Evolutionary conservation across 2,797 vertebrate genomes (phyloP), one percentile per base, ranked within the genome.

Genomic region (Peromyscus melanophrys): DNA sequence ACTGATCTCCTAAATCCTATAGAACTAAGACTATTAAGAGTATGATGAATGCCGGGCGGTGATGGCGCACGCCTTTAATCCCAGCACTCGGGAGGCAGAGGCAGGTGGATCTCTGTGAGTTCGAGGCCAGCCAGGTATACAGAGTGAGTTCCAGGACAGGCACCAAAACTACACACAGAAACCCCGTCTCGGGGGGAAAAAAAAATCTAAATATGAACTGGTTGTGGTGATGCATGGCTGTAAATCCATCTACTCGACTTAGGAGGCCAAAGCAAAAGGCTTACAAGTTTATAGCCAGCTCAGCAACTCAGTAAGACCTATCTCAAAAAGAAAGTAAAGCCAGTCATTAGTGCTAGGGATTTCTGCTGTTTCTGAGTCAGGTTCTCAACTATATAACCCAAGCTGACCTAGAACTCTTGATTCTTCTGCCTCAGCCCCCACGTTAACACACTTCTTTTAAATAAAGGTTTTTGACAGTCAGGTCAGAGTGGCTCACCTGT

Each of bases 11-110:
- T 71, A 95, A 96, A 40, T 86, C 27, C 43, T 63, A 78, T 0
- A 91, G 49, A 95, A 92, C 75, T 63, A 91, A 91, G 31, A 87
- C 13, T 85, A 80, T 49, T 63, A n/a, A 87, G n/a, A 6, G 34
- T n/a, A 83, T 37, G 34, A 75, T 80, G 17, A 90, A 52, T 52
- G 14, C 52, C 14, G 4, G 14, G 52, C 52, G 14, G 52, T 55
- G 52, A 14, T 55, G 52, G 52, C 52, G 52, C 52, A 55, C 14
- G 3, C 52, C 52, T 55, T 55, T 55, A 55, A 55, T 55, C 52
- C 52, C 52, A 55, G 52, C 52, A 55, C 52, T 55, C 14, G 14
- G 52, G 52, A 55, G 52, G 14, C 52, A 55, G 52, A 55, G 52
- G 13, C 52, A 55, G 52, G 52, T 1, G 14, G 52, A 55, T 55